These are phyloP conservation scores for Diadema setosum DNA, from an alignment of 35 echinoderm and acorn worm genomes.

Conservation along the genomic window DNA sequence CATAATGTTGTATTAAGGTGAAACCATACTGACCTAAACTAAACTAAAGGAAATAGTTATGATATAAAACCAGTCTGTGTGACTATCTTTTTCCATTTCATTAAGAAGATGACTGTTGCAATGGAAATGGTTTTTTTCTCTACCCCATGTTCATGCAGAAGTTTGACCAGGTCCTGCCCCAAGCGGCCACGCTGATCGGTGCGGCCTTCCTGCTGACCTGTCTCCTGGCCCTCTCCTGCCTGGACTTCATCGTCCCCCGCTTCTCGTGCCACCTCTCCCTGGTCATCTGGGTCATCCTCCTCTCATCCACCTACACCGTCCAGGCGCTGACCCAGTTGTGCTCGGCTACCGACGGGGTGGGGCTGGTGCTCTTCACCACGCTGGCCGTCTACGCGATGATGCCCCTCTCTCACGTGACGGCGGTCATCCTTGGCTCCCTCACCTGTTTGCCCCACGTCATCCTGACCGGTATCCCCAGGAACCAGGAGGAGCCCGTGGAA, in stretches of 20 bases:
- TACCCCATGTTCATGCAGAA: neutral
- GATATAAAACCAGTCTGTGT: too few species aligned
- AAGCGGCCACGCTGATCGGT: constrained; percentile 7
- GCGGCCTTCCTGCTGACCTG: constrained; percentile 27
- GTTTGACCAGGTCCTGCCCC: neutral
- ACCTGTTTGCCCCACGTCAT: constrained; percentile 70
- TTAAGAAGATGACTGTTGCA: too few species aligned
- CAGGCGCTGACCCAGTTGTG: neutral
- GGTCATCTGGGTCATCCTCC: constrained; percentile 44
- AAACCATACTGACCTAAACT: too few species aligned
- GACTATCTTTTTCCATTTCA: too few species aligned
- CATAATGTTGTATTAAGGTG: too few species aligned
- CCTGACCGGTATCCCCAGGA: neutral
- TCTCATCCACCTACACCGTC: constrained; percentile 29
- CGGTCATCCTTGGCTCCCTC: constrained; percentile 26
- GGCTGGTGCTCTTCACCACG: constrained; percentile 41
- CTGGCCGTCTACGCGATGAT: constrained; percentile 43
- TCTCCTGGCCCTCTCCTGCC: constrained; percentile 27
- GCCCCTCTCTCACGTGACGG: constrained; percentile 25
- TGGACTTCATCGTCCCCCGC: constrained; percentile 42
- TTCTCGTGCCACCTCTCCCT: constrained; percentile 25
- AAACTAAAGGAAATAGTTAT: too few species aligned
- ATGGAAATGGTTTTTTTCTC: too few species aligned
- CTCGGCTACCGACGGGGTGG: constrained; percentile 26
- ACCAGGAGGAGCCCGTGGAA: neutral